Evolutionary conservation across 2,797 vertebrate genomes (phyloP).

Genomic region (Pitangus sulphuratus): DNA sequence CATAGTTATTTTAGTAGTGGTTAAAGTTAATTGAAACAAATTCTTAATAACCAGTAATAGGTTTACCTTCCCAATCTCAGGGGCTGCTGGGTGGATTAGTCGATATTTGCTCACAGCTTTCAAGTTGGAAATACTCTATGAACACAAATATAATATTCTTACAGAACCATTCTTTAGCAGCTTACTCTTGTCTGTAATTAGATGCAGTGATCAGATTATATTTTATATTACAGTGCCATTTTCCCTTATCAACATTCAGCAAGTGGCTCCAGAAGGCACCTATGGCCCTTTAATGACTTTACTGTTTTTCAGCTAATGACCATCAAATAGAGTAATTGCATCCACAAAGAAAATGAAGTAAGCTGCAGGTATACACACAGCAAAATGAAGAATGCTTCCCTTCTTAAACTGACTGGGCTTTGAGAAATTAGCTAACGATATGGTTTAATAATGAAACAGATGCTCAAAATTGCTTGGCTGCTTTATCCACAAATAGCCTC

Average conservation of each 20-base stretch:
- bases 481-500: background rate
- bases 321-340: background rate
- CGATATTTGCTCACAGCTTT: slow-evolving; percentile 58
- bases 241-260: slow-evolving; percentile 32
- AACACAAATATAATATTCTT: slow-evolving; percentile 49
- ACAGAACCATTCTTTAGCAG: slow-evolving; percentile 18
- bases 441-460: slow-evolving; percentile 61
- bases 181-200: slow-evolving; percentile 58
- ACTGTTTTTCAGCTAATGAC: slow-evolving; percentile 14
- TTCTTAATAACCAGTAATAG: slow-evolving; percentile 65
- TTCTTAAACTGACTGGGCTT: background rate
- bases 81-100: slow-evolving; percentile 37
- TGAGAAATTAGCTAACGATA: slow-evolving; percentile 49
- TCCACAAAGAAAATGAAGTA: slow-evolving; percentile 4
- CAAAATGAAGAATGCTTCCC: background rate
- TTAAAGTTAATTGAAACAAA: slow-evolving; percentile 55
- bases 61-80: slow-evolving; percentile 47
- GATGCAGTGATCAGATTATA: slow-evolving; percentile 40
- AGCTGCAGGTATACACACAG: background rate
- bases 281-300: slow-evolving; percentile 23
- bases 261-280: slow-evolving; percentile 23
- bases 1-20: slow-evolving; percentile 33
- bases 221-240: slow-evolving; percentile 31
- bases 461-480: background rate
- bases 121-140: slow-evolving; percentile 49